Conservation (phyloP, 2,888 invertebrate species). For the Dermolepida albohirtum region DNA sequence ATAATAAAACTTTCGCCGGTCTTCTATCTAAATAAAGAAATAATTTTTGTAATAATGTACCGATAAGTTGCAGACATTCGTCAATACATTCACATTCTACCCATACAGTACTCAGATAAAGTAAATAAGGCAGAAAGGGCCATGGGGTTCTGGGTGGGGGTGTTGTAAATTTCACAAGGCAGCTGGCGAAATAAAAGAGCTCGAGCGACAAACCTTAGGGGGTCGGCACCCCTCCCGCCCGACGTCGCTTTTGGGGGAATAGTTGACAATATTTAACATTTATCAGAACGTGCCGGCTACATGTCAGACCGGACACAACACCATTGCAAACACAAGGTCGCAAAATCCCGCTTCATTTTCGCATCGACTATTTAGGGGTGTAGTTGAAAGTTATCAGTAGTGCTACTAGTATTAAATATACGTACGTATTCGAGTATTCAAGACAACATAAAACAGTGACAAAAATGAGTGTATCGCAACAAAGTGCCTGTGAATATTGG, state of each 20-base stretch:
- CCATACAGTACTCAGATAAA: constrained; percentile 53
- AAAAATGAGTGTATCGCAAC: constrained; percentile 60
- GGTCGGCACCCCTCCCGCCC: constrained; percentile 63
- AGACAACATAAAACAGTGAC: not conserved
- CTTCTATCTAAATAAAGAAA: no score
- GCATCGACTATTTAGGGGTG: constrained; percentile 27
- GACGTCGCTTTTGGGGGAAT: constrained; percentile 58
- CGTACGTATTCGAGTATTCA: not conserved
- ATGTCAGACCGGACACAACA: constrained; percentile 57
- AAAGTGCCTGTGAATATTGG: constrained; percentile 60
- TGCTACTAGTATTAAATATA: constrained; percentile 3
- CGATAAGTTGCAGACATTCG: not conserved
- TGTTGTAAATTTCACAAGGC: constrained; percentile 63
- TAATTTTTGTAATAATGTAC: not conserved
- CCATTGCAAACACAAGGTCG: constrained; percentile 35
- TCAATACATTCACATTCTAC: constrained; percentile 58
- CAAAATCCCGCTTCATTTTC: constrained; percentile 40
- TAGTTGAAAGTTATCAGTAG: constrained; percentile 21
- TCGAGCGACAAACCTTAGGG: constrained; percentile 63
- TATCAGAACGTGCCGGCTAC: constrained; percentile 63
- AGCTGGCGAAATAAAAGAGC: constrained; percentile 66
- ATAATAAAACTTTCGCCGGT: no score
- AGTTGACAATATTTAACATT: constrained; percentile 66
- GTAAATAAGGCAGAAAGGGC: constrained; percentile 65
- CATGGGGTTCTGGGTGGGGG: constrained; percentile 59